These are phyloP conservation scores for Hylia prasina DNA, from an alignment of 2,113 vertebrate genomes.

Conservation along the genomic window DNA sequence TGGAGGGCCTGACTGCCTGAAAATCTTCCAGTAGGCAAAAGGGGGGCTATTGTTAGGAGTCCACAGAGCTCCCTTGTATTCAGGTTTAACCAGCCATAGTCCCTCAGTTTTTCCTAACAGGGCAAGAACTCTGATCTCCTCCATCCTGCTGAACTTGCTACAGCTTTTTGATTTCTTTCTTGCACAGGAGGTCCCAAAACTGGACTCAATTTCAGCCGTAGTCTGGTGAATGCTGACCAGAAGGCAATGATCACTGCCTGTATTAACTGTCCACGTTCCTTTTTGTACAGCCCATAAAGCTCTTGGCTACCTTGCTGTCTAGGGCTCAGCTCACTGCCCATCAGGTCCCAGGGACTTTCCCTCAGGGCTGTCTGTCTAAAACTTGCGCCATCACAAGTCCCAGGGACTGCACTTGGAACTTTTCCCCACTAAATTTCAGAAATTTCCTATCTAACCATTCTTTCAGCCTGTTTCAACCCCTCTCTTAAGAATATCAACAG, in stretches of 20 bases:
- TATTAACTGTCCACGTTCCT: not conserved
- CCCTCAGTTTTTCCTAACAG: not conserved
- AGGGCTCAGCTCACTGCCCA: not conserved
- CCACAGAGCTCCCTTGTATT: not conserved
- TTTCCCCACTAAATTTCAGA: not conserved
- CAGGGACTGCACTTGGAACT: not conserved
- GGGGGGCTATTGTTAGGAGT: fast-evolving
- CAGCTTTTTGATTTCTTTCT: not conserved
- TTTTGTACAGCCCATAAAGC: not conserved
- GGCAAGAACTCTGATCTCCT: not conserved
- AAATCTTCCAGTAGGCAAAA: not conserved
- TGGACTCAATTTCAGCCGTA: not conserved
- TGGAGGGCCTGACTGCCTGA: not conserved
- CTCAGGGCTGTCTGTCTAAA: not conserved
- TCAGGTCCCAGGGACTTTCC: not conserved
- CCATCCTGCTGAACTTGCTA: not conserved
- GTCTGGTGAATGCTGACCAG: not conserved
- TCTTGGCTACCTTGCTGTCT: not conserved
- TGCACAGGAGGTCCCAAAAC: not conserved
- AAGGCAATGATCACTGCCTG: not conserved
- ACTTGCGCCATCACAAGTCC: too few relatives aligned
- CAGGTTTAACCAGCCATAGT: not conserved
- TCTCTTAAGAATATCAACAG: not conserved
- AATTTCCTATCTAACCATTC: not conserved
- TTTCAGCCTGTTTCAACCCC: not conserved